phyloP scores from a whole-genome alignment of 2,888 invertebrate genomes.

The Eutolmus rufibarbis region DNA sequence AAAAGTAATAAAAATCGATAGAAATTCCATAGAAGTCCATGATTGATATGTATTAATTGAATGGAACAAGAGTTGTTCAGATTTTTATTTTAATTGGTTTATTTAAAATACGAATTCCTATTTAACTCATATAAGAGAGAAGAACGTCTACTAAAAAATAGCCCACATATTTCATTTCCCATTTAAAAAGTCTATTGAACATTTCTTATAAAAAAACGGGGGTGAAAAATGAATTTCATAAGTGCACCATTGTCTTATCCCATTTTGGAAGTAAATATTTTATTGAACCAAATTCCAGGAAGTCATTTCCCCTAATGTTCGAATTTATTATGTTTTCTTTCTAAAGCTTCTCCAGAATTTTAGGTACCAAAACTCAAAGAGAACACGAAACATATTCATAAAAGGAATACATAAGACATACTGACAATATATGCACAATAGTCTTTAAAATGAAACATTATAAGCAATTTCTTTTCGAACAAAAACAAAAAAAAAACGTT shows the following conservation, averaged over 20 bases:
- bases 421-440: constrained; percentile 27
- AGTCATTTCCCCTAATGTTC: background rate
- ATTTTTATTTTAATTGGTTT: too few species aligned
- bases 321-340: background rate
- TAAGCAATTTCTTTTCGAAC: background rate
- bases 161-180: too few species aligned
- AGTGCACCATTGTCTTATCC: background rate
- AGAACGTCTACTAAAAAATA: too few species aligned
- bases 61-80: too few species aligned
- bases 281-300: background rate
- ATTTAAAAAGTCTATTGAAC: background rate
- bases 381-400: background rate
- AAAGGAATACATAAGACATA: constrained; percentile 19
- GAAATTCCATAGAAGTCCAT: too few species aligned
- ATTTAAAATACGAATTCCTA: too few species aligned
- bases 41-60: too few species aligned
- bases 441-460: background rate
- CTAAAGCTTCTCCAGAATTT: background rate
- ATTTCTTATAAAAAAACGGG: too few species aligned
- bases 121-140: too few species aligned
- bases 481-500: constrained; percentile 16
- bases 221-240: background rate
- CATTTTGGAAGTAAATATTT: background rate
- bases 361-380: background rate
- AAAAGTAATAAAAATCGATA: too few species aligned